These are phyloP conservation scores for Prietella phreatophila DNA, from an alignment of 2,113 vertebrate species.

Conservation along the genomic window DNA sequence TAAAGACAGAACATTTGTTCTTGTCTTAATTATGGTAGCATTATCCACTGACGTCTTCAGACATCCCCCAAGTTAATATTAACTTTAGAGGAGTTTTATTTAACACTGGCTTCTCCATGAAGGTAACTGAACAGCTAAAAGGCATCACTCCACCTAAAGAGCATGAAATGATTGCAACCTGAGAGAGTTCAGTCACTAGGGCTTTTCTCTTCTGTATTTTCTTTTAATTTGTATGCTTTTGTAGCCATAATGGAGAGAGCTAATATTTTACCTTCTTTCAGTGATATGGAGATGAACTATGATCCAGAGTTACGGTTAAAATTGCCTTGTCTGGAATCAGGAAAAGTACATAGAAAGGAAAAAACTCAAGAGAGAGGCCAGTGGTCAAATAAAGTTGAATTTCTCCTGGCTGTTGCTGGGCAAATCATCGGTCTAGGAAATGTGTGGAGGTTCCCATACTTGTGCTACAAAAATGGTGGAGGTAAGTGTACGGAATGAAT, in stretches of 20 bases:
- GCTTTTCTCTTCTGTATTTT: neutral
- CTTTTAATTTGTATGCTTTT: neutral
- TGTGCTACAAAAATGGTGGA: slow-evolving; percentile 80
- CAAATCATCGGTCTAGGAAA: slow-evolving; percentile 78
- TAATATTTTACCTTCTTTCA: slow-evolving; percentile 48
- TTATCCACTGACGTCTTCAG: neutral
- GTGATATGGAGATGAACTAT: slow-evolving; percentile 60
- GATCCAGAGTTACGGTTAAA: slow-evolving; percentile 58
- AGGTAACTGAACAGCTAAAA: neutral
- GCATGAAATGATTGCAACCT: neutral
- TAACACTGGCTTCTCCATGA: neutral
- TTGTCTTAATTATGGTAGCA: neutral
- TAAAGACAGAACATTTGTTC: neutral
- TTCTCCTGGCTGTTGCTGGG: slow-evolving; percentile 75
- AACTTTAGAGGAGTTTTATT: neutral
- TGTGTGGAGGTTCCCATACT: slow-evolving; percentile 78
- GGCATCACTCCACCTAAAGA: neutral
- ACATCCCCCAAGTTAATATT: neutral
- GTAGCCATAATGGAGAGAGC: slow-evolving; percentile 17
- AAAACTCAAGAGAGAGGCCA: slow-evolving; percentile 61
- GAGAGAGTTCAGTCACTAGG: neutral
- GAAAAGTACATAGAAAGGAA: neutral
- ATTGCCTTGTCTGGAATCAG: slow-evolving; percentile 42
- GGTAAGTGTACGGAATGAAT: slow-evolving; percentile 58
- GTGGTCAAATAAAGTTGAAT: slow-evolving; percentile 76